Evolutionary conservation across 1,140 invertebrate genomes (phyloP).

Genomic region (Spodoptera litura): DNA sequence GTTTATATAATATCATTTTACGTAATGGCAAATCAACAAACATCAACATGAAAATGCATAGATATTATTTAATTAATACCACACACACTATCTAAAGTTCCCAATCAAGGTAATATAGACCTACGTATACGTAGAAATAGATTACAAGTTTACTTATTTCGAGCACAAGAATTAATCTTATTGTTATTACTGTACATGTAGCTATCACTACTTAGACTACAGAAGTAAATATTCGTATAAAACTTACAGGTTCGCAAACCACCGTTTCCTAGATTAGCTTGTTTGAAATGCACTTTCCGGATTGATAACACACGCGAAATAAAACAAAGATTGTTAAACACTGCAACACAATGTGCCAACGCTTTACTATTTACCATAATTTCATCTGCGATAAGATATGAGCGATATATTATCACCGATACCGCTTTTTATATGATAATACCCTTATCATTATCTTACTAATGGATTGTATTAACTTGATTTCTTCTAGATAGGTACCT

Average conservation of each 20-base stretch:
- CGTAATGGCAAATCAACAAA: too few relatives aligned
- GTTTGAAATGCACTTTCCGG: slow-evolving; percentile 56
- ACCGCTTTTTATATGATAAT: slow-evolving; percentile 55
- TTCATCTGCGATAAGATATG: slow-evolving; percentile 65
- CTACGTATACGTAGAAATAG: too few relatives aligned
- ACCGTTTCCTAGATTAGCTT: slow-evolving; percentile 45
- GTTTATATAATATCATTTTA: too few relatives aligned
- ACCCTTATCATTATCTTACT: slow-evolving; percentile 62
- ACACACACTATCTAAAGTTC: too few relatives aligned
- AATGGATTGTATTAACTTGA: slow-evolving; percentile 60
- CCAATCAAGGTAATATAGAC: too few relatives aligned
- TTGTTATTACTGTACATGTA: too few relatives aligned
- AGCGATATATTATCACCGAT: slow-evolving; percentile 47
- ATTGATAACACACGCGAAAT: slow-evolving; percentile 54
- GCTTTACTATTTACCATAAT: slow-evolving; percentile 69
- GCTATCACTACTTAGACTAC: background rate
- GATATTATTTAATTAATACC: too few relatives aligned
- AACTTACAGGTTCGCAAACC: slow-evolving; percentile 31
- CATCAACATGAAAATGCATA: too few relatives aligned
- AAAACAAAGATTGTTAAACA: slow-evolving; percentile 55
- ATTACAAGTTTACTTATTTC: too few relatives aligned
- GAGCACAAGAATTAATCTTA: too few relatives aligned
- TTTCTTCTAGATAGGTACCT: slow-evolving; percentile 31
- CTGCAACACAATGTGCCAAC: slow-evolving; percentile 57
- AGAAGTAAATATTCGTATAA: background rate